phyloP scores from a whole-genome alignment of 2,113 vertebrate genomes.

The Cololabis saira region DNA sequence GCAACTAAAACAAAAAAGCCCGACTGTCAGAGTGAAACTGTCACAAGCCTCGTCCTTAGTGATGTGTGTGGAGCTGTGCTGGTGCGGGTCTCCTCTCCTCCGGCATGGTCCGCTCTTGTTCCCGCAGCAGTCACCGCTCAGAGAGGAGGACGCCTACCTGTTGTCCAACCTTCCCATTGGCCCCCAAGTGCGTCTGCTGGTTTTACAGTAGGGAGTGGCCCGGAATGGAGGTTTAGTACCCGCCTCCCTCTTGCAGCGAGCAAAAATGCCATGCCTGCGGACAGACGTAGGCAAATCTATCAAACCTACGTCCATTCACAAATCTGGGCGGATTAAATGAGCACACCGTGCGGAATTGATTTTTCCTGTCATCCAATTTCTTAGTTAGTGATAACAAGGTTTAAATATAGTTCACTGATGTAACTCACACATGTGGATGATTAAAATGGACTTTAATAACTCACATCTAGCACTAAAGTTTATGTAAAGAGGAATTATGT shows the following conservation, averaged over 20 bases:
- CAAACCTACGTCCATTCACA: constrained; percentile 43
- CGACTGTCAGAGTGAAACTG: background rate
- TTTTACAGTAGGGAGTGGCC: constrained; percentile 2
- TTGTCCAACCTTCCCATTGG: constrained; percentile 60
- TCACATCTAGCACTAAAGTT: no score
- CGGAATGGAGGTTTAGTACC: constrained; percentile 16
- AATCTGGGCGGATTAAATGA: background rate
- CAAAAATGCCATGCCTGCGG: background rate
- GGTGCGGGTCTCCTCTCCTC: background rate
- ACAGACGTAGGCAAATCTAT: constrained; percentile 21
- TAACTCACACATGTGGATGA: background rate
- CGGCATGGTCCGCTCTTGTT: background rate
- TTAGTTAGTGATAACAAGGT: background rate
- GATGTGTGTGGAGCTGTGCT: background rate
- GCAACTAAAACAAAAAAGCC: background rate
- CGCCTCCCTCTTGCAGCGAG: background rate
- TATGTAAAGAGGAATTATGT: no score
- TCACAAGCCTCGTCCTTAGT: background rate
- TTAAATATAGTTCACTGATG: background rate
- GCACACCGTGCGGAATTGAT: background rate
- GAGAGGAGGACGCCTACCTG: constrained; percentile 65
- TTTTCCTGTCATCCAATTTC: background rate
- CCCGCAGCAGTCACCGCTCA: background rate
- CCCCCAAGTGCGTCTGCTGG: constrained; percentile 34
- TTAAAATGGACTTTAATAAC: background rate